Percentiles rank a stretch among this genome's conserved stretches.
phyloP scores from a whole-genome alignment of 2,113 vertebrate genomes.

The Terrapene triunguis region DNA sequence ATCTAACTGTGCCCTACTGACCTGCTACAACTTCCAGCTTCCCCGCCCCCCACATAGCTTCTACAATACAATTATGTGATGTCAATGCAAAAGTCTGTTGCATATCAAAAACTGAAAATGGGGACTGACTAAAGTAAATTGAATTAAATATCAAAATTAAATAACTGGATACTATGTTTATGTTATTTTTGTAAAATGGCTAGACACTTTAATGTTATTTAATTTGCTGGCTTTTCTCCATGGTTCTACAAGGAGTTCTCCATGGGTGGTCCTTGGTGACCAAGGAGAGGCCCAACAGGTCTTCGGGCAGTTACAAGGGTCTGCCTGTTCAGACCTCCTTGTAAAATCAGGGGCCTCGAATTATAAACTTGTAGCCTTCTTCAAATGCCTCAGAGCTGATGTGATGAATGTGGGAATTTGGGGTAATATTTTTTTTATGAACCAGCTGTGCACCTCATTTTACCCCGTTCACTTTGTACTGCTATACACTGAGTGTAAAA shows the following conservation, averaged over 20 bases:
- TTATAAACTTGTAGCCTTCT: neutral
- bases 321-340: neutral
- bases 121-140: neutral
- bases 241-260: neutral
- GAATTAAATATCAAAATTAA: neutral
- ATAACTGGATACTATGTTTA: neutral
- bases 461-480: too few relatives aligned
- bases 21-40: neutral
- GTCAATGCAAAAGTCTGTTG: fast-evolving
- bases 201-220: neutral
- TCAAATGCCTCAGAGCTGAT: neutral
- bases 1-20: neutral
- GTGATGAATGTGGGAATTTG: too few relatives aligned
- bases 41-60: fast-evolving
- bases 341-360: neutral
- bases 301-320: neutral
- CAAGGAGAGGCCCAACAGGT: neutral
- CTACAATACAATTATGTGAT: neutral
- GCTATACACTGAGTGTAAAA: too few relatives aligned
- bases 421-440: too few relatives aligned
- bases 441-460: too few relatives aligned
- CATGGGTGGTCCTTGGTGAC: fast-evolving
- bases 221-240: neutral
- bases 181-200: neutral
- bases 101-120: neutral